A percentile compares a stretch with the other conserved stretches of the same genome.
phyloP scores from a whole-genome alignment of 37 sponge, comb jelly and placozoan species.

The Ephydatia muelleri region DNA sequence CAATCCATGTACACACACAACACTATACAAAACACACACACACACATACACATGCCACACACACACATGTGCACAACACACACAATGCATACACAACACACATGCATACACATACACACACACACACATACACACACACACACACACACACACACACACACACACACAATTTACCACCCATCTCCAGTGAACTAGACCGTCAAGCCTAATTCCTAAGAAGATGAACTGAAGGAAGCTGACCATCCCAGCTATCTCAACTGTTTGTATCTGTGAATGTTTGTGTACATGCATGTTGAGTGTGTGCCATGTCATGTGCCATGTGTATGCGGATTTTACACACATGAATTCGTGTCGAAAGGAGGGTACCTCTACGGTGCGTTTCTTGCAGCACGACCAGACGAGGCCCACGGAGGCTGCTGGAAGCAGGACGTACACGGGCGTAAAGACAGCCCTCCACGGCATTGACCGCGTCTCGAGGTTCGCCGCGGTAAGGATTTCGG shows the following conservation, averaged over 20 bases:
- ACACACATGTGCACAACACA: neutral
- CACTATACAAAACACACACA: neutral
- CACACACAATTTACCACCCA: slow-evolving; percentile 61
- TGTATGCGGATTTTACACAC: too few species aligned
- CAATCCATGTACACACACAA: neutral
- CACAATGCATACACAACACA: neutral
- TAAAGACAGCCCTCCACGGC: slow-evolving; percentile 66
- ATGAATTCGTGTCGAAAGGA: neutral
- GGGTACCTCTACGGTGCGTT: slow-evolving; percentile 52
- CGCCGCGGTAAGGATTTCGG: slow-evolving; percentile 56
- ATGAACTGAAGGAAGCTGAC: slow-evolving; percentile 58
- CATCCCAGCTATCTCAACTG: slow-evolving; percentile 32
- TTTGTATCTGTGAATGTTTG: neutral
- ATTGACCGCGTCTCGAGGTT: slow-evolving; percentile 47
- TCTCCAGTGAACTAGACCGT: slow-evolving; percentile 43
- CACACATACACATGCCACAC: neutral
- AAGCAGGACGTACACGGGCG: slow-evolving; percentile 60
- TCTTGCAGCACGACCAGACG: slow-evolving; percentile 48
- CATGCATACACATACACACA: neutral
- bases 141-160: too few species aligned
- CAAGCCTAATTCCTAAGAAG: slow-evolving; percentile 61
- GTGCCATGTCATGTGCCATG: too few species aligned
- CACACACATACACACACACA: too few species aligned
- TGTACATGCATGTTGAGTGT: neutral
- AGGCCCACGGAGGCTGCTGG: slow-evolving; percentile 21